These are phyloP conservation scores for Protonibea diacanthus DNA, from an alignment of 2,797 vertebrate species.

Conservation along the genomic window DNA sequence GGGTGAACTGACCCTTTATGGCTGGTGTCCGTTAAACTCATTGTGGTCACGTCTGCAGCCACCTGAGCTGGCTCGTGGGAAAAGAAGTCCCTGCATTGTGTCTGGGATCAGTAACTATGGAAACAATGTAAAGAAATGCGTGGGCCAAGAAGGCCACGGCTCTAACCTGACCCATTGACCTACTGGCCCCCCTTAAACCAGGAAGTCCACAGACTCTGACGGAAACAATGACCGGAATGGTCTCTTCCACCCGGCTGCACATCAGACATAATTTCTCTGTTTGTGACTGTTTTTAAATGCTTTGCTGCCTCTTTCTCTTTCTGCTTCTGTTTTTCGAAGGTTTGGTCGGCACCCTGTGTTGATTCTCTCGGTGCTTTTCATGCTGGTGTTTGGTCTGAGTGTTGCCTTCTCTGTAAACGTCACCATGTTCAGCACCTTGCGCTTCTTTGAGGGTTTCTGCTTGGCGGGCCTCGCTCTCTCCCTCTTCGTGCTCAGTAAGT, in stretches of 20 bases:
- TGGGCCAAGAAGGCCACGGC: constrained; percentile 25
- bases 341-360: constrained; percentile 95
- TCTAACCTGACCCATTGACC: constrained; percentile 67
- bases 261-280: constrained; percentile 5
- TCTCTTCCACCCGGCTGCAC: constrained; percentile 28
- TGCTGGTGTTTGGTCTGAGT: constrained; percentile 93
- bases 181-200: constrained; percentile 39
- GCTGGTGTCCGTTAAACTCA: neutral
- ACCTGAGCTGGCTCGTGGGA: constrained; percentile 59
- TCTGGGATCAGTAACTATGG: constrained; percentile 67
- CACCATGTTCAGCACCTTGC: constrained; percentile 98
- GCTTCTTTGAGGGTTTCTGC: constrained; percentile 98
- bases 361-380: constrained; percentile 91
- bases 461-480: constrained; percentile 96
- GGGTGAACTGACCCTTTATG: constrained; percentile 19
- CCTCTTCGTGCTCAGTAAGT: constrained; percentile 95
- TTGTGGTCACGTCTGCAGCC: constrained; percentile 20
- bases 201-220: constrained; percentile 22
- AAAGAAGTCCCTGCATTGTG: constrained; percentile 63
- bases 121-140: constrained; percentile 69
- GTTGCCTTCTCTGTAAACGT: constrained; percentile 96
- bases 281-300: constrained; percentile 28
- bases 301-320: constrained; percentile 10
- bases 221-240: constrained; percentile 37
- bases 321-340: constrained; percentile 79